These are phyloP conservation scores for Suncus etruscus DNA, from an alignment of 2,113 vertebrate species.

Conservation along the genomic window DNA sequence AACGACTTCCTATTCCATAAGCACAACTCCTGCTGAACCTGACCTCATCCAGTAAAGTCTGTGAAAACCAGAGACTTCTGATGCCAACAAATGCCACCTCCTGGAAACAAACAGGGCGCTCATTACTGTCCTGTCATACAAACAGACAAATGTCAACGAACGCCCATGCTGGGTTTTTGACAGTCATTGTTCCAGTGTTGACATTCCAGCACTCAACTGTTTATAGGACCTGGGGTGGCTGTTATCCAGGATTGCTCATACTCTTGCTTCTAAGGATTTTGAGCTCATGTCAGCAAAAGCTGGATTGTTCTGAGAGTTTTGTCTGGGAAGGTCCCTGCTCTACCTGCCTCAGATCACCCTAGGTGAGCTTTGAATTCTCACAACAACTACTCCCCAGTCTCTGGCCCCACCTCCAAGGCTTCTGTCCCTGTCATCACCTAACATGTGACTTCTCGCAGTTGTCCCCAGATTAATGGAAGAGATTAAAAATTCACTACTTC, in stretches of 20 bases:
- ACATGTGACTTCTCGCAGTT: too few species aligned
- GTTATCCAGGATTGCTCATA: not conserved
- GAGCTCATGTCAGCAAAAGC: too few species aligned
- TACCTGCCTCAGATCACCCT: not conserved
- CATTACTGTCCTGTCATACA: slow-evolving; percentile 75
- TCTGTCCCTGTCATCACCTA: not conserved
- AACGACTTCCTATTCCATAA: slow-evolving; percentile 88
- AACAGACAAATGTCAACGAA: slow-evolving; percentile 16
- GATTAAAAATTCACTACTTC: too few species aligned
- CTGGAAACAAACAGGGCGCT: slow-evolving; percentile 76
- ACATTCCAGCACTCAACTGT: slow-evolving; percentile 40
- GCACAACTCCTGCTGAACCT: slow-evolving; percentile 67
- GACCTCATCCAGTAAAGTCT: slow-evolving; percentile 66
- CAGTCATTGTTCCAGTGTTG: slow-evolving; percentile 34
- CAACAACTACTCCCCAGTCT: too few species aligned
- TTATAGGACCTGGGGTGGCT: not conserved
- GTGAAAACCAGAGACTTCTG: slow-evolving; percentile 69
- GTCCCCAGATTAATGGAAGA: too few species aligned
- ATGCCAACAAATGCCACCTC: slow-evolving; percentile 64
- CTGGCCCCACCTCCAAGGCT: too few species aligned
- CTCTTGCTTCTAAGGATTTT: not conserved
- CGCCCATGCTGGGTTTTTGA: slow-evolving; percentile 48
- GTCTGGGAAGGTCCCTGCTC: not conserved
- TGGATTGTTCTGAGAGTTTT: not conserved
- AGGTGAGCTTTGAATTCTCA: too few species aligned